Base-by-base conservation (phyloP, 2,888 invertebrate genomes). In the Cacoxenus indagator region DNA sequence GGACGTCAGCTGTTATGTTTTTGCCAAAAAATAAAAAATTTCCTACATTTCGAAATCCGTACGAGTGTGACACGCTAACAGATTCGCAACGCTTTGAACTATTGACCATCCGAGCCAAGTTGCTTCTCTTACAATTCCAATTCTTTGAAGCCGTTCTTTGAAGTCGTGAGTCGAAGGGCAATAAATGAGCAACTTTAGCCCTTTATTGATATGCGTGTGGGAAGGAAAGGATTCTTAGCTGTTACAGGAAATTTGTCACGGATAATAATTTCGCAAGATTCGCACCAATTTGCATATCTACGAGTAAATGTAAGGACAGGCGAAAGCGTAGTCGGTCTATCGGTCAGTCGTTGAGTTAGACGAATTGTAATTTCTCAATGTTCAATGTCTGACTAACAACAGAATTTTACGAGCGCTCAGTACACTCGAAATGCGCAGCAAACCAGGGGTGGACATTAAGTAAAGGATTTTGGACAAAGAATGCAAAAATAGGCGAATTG, bases 221-320 rank as follows among this genome's bases (percentile, higher is more conserved):
- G n/a, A 55, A 1, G 11, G 45, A 62, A 62, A 62, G 61, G 61
- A 62, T 55, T 55, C 55, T 55, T 55, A 6, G 51, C 82, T 75
- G 81, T 82, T 82, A 82, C 81, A 69, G 74, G 74, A 81, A 83
- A 81, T 81, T 81, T 81, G 81, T 81, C 81, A 81, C 82, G 81
- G 81, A 81, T 76, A 74, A 77, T 77, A 79, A 78, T 78, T 67
- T 77, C 73, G 75, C 46, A 75, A 81, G 73, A 72, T 74, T 67
- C 69, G 76, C 77, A 74, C 57, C 71, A 73, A 79, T 78, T 75
- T 67, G 78, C 76, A 75, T 67, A n/a, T n/a, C n/a, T n/a, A n/a
- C n/a, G n/a, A n/a, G 81, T 75, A 75, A 22, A 62, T 31, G n/a
- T 27, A n/a, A n/a, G n/a, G n/a, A n/a, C n/a, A n/a, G n/a, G n/a